These are phyloP conservation scores for Bos javanicus DNA, from an alignment of 2,113 vertebrate genomes.

Conservation along the genomic window DNA sequence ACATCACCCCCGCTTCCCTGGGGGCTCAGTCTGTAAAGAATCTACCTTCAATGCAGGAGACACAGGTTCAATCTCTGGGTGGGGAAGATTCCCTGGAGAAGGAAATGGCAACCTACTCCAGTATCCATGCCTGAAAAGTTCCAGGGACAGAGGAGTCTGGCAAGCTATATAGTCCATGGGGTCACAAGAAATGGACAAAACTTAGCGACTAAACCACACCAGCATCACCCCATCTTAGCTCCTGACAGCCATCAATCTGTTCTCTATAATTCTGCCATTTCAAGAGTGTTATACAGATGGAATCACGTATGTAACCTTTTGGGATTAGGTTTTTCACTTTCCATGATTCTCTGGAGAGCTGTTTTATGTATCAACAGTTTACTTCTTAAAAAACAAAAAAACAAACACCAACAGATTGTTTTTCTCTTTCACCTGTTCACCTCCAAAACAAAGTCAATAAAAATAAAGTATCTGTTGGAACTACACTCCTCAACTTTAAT, in stretches of 20 bases:
- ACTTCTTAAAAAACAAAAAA: not conserved
- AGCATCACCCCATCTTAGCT: not conserved
- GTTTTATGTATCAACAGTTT: not conserved
- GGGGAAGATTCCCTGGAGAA: not conserved
- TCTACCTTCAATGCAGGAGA: not conserved
- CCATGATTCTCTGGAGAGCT: not conserved
- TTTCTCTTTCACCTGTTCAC: not conserved
- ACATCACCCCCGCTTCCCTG: not conserved
- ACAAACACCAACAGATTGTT: not conserved
- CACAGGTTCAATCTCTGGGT: not conserved
- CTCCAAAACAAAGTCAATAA: constrained; percentile 29
- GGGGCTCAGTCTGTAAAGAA: not conserved
- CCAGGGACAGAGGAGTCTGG: not conserved
- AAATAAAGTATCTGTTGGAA: not conserved
- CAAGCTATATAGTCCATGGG: not conserved
- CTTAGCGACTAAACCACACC: not conserved
- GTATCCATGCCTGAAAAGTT: not conserved
- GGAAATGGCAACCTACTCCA: not conserved
- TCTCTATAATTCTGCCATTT: not conserved
- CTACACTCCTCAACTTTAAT: not conserved
- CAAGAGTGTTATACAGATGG: not conserved
- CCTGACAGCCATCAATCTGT: not conserved
- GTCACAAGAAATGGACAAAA: not conserved
- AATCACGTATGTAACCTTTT: not conserved
- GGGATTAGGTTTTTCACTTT: not conserved